phyloP scores from a whole-genome alignment of 2,113 vertebrate genomes.

The Anhinga anhinga region DNA sequence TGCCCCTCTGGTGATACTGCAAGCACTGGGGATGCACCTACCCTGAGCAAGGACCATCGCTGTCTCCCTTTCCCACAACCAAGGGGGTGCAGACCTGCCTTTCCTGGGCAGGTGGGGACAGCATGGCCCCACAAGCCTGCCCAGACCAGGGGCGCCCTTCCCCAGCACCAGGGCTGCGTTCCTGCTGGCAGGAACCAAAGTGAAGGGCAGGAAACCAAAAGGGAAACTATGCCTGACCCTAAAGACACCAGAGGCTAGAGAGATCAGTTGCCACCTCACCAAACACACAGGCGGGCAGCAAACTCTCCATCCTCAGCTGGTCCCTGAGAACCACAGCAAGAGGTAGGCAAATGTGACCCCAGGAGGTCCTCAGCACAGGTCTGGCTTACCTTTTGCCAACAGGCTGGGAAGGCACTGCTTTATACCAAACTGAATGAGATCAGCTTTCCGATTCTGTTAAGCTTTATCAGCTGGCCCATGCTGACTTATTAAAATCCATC shows the following conservation, averaged over 20 bases:
- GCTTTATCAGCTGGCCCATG: not conserved
- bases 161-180: not conserved
- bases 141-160: not conserved
- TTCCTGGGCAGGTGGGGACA: not conserved
- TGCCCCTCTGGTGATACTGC: too few relatives aligned
- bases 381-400: not conserved
- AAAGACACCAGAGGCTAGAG: not conserved
- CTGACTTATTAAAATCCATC: not conserved
- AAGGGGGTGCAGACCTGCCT: not conserved
- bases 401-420: not conserved
- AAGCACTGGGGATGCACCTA: not conserved
- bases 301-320: rapidly evolving
- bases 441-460: not conserved
- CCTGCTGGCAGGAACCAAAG: not conserved
- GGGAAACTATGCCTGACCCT: not conserved
- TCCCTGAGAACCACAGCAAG: not conserved
- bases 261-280: not conserved
- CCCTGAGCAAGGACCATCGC: not conserved
- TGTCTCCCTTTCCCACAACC: not conserved
- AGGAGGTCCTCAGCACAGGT: not conserved
- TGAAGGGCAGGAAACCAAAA: not conserved
- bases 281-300: not conserved
- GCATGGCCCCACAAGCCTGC: rapidly evolving
- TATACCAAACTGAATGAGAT: not conserved
- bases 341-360: not conserved